Conservation (phyloP, 1,140 invertebrate genomes). For the Anoplolepis gracilipes region DNA sequence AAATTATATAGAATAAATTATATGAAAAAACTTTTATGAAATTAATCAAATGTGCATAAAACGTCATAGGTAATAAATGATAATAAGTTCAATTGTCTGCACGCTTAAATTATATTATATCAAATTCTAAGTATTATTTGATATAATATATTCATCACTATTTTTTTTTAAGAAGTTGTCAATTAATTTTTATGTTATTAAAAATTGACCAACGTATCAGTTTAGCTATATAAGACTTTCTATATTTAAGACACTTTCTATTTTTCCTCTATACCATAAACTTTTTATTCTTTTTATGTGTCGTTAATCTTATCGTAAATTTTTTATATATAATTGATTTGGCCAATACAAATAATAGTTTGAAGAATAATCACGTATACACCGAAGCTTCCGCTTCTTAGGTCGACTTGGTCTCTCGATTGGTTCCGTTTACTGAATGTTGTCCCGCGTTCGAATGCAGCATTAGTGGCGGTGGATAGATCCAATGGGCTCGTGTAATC, state of each 20-base stretch:
- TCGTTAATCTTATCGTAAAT: no score
- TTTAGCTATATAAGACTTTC: background rate
- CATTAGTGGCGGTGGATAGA: conserved; percentile 82
- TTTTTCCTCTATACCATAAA: background rate
- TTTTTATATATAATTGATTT: no score
- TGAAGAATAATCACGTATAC: conserved; percentile 27
- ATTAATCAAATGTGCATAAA: background rate
- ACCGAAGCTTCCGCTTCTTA: background rate
- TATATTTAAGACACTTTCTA: no score
- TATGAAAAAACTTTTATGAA: background rate
- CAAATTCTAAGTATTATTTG: background rate
- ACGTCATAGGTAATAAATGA: background rate
- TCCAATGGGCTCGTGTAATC: conserved; percentile 84
- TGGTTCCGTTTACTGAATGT: conserved; percentile 51
- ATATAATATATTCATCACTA: background rate
- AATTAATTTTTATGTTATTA: background rate
- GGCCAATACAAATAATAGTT: background rate
- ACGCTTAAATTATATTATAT: no score
- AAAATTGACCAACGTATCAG: background rate
- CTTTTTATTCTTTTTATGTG: background rate
- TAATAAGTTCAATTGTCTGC: background rate
- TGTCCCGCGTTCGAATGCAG: conserved; percentile 68
- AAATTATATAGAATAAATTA: background rate
- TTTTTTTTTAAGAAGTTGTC: background rate
- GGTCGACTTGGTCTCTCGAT: conserved; percentile 29